Percentiles rank a stretch among this genome's conserved stretches.
phyloP scores from a whole-genome alignment of 2,888 invertebrate species.

The Drosophila neoperkinsi region DNA sequence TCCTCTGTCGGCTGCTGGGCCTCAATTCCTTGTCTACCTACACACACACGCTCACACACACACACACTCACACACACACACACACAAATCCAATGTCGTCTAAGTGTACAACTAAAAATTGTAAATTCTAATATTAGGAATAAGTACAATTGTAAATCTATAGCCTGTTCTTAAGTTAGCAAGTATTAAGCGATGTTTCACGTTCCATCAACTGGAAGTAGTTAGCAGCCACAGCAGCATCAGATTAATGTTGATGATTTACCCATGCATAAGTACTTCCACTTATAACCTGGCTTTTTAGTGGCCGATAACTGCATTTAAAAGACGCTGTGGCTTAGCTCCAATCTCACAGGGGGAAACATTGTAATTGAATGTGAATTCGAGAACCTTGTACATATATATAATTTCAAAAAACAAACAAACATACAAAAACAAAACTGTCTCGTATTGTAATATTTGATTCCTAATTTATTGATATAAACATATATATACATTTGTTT shows the following conservation, averaged over 20 bases:
- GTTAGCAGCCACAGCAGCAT: conserved; percentile 36
- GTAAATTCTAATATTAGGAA: conserved; percentile 79
- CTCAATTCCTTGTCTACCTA: conserved; percentile 22
- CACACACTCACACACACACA: conserved; percentile 3
- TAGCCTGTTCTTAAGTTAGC: conserved; percentile 67
- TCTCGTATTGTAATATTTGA: conserved; percentile 67
- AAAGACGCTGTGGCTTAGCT: conserved; percentile 57
- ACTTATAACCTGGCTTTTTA: conserved; percentile 27
- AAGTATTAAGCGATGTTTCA: conserved; percentile 73
- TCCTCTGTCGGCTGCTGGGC: conserved; percentile 18
- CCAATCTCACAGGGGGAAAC: conserved; percentile 17
- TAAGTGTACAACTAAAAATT: conserved; percentile 65
- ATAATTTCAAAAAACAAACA: conserved; percentile 20
- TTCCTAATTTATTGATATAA: conserved; percentile 71
- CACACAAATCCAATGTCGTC: conserved; percentile 49
- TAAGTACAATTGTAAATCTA: conserved; percentile 74
- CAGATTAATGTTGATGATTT: conserved; percentile 4
- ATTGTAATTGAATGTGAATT: conserved; percentile 39
- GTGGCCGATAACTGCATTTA: conserved; percentile 65
- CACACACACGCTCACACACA: not conserved
- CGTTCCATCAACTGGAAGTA: conserved; percentile 12
- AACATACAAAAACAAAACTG: conserved; percentile 32
- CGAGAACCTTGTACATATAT: conserved; percentile 51
- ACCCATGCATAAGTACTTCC: conserved; percentile 36
- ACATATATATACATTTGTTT: conserved; percentile 28